Conservation (phyloP, 1,140 invertebrate genomes). For the Dreissena polymorpha region DNA sequence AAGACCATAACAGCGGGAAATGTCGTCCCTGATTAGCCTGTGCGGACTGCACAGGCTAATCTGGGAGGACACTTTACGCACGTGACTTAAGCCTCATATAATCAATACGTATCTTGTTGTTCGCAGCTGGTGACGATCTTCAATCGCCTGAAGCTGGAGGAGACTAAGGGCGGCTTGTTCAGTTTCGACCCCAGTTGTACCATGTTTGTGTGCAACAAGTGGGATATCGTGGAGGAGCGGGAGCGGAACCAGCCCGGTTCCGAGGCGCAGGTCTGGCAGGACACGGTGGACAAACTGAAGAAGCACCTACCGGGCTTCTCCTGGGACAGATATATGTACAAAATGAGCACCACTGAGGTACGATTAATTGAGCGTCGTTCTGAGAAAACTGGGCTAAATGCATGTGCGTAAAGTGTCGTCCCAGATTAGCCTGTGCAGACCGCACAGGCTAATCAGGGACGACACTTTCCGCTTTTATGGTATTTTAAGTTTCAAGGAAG, state of each 20-base stretch:
- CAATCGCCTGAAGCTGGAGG: neutral
- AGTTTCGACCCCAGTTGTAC: conserved; percentile 55
- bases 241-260: conserved; percentile 1
- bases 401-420: too few relatives aligned
- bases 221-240: conserved; percentile 57
- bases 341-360: conserved; percentile 58
- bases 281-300: conserved; percentile 53
- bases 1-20: too few relatives aligned
- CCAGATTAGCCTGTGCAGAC: too few relatives aligned
- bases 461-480: too few relatives aligned
- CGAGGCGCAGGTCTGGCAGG: conserved; percentile 54
- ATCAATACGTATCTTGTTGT: neutral
- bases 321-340: conserved; percentile 50
- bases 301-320: conserved; percentile 40
- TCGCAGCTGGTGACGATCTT: neutral
- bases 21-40: too few relatives aligned
- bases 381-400: too few relatives aligned
- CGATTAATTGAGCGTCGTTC: neutral
- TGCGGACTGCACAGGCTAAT: too few relatives aligned
- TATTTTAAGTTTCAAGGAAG: too few relatives aligned
- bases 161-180: neutral
- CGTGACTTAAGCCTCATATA: too few relatives aligned
- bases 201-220: conserved; percentile 65
- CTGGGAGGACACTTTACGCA: too few relatives aligned
- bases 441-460: neutral